A percentile compares a stretch with the other conserved stretches of the same genome.
Conservation (phyloP, 2,113 vertebrate genomes). For the Mola mola region DNA sequence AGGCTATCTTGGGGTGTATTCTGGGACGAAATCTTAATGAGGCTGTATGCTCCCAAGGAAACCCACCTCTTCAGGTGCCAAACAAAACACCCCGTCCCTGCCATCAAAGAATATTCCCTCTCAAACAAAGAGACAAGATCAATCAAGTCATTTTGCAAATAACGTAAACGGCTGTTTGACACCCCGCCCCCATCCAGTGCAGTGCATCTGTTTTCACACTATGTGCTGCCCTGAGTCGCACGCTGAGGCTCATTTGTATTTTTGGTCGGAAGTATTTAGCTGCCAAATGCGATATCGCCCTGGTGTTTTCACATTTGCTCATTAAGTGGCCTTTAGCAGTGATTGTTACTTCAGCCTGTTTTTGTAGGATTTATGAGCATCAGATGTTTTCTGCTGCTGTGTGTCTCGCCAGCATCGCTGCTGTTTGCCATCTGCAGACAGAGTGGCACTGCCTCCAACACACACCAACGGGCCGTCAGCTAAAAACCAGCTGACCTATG, state of each 20-base stretch:
- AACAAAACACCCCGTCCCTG: conserved; percentile 50
- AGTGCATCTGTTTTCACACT: conserved; percentile 45
- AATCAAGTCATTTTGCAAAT: conserved; percentile 21
- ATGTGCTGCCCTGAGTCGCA: conserved; percentile 24
- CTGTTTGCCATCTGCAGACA: conserved; percentile 16
- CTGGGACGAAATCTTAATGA: conserved; percentile 64
- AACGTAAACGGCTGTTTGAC: conserved; percentile 19
- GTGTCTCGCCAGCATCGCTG: no score
- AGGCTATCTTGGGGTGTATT: conserved; percentile 14
- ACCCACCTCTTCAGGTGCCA: conserved; percentile 69
- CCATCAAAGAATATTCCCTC: conserved; percentile 36
- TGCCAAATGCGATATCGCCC: conserved; percentile 7
- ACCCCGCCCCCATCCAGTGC: conserved; percentile 8
- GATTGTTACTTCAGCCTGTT: background rate
- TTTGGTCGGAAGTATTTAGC: conserved; percentile 43
- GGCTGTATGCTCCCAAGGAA: conserved; percentile 60
- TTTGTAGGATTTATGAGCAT: background rate
- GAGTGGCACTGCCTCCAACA: conserved; percentile 41
- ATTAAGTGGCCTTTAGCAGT: conserved; percentile 17
- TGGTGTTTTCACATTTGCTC: conserved; percentile 40
- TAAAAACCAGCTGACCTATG: conserved; percentile 71
- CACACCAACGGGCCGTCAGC: conserved; percentile 57
- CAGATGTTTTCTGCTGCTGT: conserved; percentile 17
- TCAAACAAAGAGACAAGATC: conserved; percentile 25
- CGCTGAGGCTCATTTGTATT: conserved; percentile 43